These are phyloP conservation scores for Oreohelix idahoensis DNA, from an alignment of 1,140 invertebrate genomes.

Conservation along the genomic window DNA sequence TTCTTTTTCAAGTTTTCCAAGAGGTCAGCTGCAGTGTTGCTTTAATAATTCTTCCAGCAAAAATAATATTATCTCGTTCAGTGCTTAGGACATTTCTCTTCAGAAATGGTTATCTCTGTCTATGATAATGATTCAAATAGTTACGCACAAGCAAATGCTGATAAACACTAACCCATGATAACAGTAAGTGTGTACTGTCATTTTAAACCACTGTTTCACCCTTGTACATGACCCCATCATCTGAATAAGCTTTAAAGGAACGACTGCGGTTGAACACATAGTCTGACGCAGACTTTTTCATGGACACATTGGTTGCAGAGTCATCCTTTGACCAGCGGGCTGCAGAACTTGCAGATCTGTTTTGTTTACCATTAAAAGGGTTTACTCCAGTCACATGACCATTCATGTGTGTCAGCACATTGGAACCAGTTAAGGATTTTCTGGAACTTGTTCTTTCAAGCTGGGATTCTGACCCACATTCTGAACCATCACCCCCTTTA, in stretches of 20 bases:
- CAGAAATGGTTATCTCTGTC: neutral
- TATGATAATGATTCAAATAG: neutral
- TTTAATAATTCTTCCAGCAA: neutral
- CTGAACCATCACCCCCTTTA: slow-evolving; percentile 40
- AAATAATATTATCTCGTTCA: neutral
- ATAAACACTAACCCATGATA: neutral
- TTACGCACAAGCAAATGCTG: neutral
- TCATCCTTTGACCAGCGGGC: slow-evolving; percentile 53
- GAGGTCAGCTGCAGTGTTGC: neutral
- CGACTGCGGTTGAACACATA: slow-evolving; percentile 47
- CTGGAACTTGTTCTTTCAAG: slow-evolving; percentile 47
- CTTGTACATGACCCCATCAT: slow-evolving; percentile 63
- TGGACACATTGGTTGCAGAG: slow-evolving; percentile 53
- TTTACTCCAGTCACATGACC: slow-evolving; percentile 49
- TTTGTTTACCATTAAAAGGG: slow-evolving; percentile 33
- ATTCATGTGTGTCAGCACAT: slow-evolving; percentile 60
- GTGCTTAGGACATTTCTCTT: neutral
- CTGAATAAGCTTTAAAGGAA: slow-evolving; percentile 59
- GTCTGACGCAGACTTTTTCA: slow-evolving; percentile 52
- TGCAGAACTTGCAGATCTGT: slow-evolving; percentile 14
- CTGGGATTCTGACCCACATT: slow-evolving; percentile 39
- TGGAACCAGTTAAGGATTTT: slow-evolving; percentile 60
- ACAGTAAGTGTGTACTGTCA: neutral
- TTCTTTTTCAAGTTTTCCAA: neutral
- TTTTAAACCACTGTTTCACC: slow-evolving; percentile 55